These are phyloP conservation scores for Myxocyprinus asiaticus DNA, from an alignment of 2,113 vertebrate genomes.

Conservation along the genomic window DNA sequence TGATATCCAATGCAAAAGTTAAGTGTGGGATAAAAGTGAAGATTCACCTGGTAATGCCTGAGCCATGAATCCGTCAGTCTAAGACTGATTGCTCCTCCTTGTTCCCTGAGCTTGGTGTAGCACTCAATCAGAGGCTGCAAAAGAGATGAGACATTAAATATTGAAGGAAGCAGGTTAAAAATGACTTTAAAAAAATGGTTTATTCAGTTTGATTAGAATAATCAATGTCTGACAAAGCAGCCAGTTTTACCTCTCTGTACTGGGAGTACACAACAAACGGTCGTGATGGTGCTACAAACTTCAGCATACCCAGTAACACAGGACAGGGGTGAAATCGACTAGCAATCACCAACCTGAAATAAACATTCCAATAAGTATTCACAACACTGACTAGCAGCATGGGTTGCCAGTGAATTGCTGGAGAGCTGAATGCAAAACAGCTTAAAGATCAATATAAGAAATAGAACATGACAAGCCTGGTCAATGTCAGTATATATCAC, in stretches of 20 bases:
- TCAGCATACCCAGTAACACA: slow-evolving; percentile 82
- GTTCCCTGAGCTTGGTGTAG: slow-evolving; percentile 91
- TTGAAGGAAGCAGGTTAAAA: background rate
- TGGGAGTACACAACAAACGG: slow-evolving; percentile 95
- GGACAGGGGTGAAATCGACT: slow-evolving; percentile 89
- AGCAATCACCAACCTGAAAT: slow-evolving; percentile 87
- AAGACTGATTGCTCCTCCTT: slow-evolving; percentile 86
- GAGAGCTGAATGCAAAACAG: background rate
- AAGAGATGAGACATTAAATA: background rate
- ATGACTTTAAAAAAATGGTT: no score
- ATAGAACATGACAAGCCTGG: no score
- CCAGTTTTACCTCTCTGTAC: slow-evolving; percentile 87
- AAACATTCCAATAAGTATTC: slow-evolving; percentile 49
- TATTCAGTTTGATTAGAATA: no score
- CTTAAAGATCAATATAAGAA: background rate
- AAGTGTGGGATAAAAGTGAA: background rate
- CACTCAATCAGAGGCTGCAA: slow-evolving; percentile 90
- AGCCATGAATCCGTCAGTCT: slow-evolving; percentile 93
- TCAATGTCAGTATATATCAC: no score
- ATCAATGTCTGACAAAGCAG: no score
- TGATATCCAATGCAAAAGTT: no score
- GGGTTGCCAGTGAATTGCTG: background rate
- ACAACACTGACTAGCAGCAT: slow-evolving; percentile 42
- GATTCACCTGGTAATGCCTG: slow-evolving; percentile 90
- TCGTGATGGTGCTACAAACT: slow-evolving; percentile 91